Conservation (phyloP, 2,113 vertebrate genomes). For the Hystrix brachyura region DNA sequence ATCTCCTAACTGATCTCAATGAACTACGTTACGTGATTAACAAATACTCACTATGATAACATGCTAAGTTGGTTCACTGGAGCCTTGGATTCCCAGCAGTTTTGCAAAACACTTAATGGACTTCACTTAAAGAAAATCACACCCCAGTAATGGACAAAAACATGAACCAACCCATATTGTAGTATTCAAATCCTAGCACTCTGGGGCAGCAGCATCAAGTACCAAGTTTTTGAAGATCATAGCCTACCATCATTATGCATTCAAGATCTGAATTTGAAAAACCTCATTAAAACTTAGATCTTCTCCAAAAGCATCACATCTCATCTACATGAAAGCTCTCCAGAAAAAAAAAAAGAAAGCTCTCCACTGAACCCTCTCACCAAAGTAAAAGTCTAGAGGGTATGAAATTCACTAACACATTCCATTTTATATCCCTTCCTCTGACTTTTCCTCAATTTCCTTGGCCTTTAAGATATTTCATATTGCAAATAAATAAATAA, state of each 20-base stretch:
- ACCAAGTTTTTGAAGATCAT: neutral
- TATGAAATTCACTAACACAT: neutral
- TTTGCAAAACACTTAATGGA: constrained; percentile 73
- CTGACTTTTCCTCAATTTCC: neutral
- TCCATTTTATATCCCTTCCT: neutral
- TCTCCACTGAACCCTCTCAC: neutral
- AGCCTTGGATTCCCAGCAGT: neutral
- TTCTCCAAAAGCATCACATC: neutral
- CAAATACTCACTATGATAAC: neutral
- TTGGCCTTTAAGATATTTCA: neutral
- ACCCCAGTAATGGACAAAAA: constrained; percentile 61
- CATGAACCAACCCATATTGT: constrained; percentile 60
- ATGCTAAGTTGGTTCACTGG: neutral
- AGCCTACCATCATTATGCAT: neutral
- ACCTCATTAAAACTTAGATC: neutral
- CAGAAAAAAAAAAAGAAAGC: neutral
- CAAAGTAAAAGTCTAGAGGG: neutral
- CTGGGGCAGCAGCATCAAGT: neutral
- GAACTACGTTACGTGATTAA: neutral
- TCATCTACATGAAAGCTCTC: neutral
- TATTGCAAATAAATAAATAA: no score
- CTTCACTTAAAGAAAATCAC: constrained; percentile 68
- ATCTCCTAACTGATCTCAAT: neutral
- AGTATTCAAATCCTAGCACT: constrained; percentile 55
- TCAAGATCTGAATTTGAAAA: neutral